Evolutionary conservation across 1,140 invertebrate species (phyloP).

Genomic region (Drosophila obscura): DNA sequence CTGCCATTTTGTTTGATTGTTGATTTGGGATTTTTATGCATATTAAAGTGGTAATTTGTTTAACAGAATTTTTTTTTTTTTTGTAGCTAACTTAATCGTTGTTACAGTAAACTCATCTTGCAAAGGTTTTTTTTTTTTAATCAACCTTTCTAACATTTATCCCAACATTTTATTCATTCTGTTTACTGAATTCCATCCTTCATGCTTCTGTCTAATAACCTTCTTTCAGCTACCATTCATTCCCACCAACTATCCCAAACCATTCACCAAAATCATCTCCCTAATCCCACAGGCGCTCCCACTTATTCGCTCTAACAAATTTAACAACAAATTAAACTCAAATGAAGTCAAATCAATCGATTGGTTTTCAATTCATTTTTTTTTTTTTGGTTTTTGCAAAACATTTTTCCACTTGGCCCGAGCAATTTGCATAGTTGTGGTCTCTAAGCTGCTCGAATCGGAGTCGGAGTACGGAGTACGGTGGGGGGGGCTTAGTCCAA

Average conservation of each 20-base stretch:
- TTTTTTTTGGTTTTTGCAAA: background rate
- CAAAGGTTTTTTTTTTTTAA: too few species aligned
- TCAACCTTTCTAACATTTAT: too few species aligned
- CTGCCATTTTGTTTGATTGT: constrained; percentile 3
- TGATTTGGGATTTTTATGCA: background rate
- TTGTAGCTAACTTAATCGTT: too few species aligned
- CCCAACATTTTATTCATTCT: background rate
- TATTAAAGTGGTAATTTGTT: too few species aligned
- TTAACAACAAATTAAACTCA: constrained; percentile 58
- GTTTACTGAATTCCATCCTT: background rate
- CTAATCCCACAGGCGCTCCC: background rate
- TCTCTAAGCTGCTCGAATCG: constrained; percentile 29
- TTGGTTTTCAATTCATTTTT: constrained; percentile 38
- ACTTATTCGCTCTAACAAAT: constrained; percentile 32
- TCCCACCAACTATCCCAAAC: background rate
- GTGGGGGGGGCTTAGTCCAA: constrained; percentile 41
- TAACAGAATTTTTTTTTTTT: too few species aligned
- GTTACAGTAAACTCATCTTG: too few species aligned
- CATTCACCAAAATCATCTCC: background rate
- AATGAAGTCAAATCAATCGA: constrained; percentile 57
- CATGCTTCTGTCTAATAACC: background rate
- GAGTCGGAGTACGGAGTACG: constrained; percentile 8
- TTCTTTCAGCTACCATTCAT: constrained; percentile 1
- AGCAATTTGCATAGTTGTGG: constrained; percentile 62
- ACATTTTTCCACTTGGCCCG: constrained; percentile 49